Conservation (phyloP, 2,888 invertebrate genomes). For the Zonitis immaculata region DNA sequence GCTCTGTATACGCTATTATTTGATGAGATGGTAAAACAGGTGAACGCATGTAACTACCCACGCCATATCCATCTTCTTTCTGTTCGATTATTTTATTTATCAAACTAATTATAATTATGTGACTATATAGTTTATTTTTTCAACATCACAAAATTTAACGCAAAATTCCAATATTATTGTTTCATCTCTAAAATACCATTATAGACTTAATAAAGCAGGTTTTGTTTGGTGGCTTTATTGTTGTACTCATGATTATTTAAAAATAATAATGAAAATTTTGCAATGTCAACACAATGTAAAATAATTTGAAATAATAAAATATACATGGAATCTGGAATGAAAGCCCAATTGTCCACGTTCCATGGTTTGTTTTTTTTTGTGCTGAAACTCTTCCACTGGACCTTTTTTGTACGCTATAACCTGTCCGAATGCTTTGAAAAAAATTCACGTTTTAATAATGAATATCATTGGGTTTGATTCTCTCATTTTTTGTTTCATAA, state of each 20-base stretch:
- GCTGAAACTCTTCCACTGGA: neutral
- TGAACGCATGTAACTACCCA: too few relatives aligned
- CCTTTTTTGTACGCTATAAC: neutral
- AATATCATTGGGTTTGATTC: neutral
- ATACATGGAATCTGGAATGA: neutral
- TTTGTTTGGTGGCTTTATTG: neutral
- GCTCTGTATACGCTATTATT: slow-evolving; percentile 13
- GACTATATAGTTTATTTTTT: too few relatives aligned
- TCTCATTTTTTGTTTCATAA: neutral
- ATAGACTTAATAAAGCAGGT: neutral
- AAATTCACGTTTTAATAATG: neutral
- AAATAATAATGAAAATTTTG: neutral
- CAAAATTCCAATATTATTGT: neutral
- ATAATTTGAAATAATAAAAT: neutral
- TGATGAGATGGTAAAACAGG: slow-evolving; percentile 14
- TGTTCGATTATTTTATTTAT: slow-evolving; percentile 26
- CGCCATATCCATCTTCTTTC: slow-evolving; percentile 17
- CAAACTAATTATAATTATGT: slow-evolving; percentile 30
- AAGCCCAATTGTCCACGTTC: neutral
- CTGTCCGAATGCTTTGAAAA: neutral
- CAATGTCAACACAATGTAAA: neutral
- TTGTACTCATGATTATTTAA: neutral
- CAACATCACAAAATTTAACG: neutral
- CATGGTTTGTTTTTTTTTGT: neutral
- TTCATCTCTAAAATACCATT: neutral